A percentile compares a stretch with the other conserved stretches of the same genome.
Evolutionary conservation across 1,140 invertebrate species (phyloP).

Genomic region (Zaprionus lachaisei): DNA sequence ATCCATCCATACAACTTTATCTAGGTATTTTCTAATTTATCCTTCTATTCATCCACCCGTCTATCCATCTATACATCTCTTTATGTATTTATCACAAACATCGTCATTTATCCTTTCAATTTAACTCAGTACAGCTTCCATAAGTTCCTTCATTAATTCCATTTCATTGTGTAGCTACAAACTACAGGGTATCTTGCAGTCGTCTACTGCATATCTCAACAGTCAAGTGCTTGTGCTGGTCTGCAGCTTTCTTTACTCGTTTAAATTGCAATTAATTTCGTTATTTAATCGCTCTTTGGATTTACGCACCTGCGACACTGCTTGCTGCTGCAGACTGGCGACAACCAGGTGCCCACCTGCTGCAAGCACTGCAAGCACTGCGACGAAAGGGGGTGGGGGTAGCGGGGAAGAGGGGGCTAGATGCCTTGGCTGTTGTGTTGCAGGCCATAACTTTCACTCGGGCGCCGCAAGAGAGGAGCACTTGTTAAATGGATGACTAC

Average conservation of each 20-base stretch:
- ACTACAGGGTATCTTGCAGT: neutral
- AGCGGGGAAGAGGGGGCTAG: neutral
- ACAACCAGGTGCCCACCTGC: slow-evolving; percentile 32
- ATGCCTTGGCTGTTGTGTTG: neutral
- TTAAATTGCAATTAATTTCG: slow-evolving; percentile 31
- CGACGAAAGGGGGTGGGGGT: neutral
- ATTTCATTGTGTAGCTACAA: neutral
- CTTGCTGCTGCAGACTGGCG: neutral
- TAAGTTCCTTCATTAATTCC: neutral
- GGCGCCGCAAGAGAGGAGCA: slow-evolving; percentile 7
- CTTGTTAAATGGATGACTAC: slow-evolving; percentile 11
- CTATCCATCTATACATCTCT: neutral
- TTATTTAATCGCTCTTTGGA: slow-evolving; percentile 43
- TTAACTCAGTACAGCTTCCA: neutral
- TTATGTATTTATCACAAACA: neutral
- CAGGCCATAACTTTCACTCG: slow-evolving; percentile 36
- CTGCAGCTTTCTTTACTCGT: slow-evolving; percentile 8
- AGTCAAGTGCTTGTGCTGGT: neutral
- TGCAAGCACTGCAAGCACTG: slow-evolving; percentile 2
- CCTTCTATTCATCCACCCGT: neutral
- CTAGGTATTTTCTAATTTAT: no score
- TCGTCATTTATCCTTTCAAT: neutral
- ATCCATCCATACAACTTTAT: neutral
- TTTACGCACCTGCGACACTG: slow-evolving; percentile 35
- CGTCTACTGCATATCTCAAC: neutral